These are phyloP conservation scores for Pristiophorus japonicus DNA, from an alignment of 2,113 vertebrate genomes.

Conservation along the genomic window DNA sequence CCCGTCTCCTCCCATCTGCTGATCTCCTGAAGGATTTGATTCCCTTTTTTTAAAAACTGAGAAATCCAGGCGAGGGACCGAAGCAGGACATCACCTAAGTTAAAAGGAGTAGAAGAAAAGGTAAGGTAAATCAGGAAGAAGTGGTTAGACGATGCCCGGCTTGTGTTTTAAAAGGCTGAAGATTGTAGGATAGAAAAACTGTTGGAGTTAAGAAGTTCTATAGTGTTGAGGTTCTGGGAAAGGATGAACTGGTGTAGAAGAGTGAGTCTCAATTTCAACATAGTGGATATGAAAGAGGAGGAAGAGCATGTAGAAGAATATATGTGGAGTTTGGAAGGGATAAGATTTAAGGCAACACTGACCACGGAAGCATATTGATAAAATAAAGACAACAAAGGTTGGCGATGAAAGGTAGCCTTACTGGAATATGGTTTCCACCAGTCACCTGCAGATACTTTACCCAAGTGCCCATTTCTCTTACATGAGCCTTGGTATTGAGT, in stretches of 20 bases:
- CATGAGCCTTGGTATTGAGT: neutral
- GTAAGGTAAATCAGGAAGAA: neutral
- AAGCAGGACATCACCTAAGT: neutral
- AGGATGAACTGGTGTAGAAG: neutral
- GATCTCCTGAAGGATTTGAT: neutral
- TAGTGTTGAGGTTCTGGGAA: neutral
- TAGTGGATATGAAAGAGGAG: neutral
- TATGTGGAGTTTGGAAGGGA: neutral
- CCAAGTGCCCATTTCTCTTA: neutral
- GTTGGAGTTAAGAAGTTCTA: neutral
- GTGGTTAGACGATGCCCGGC: neutral
- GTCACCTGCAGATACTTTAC: neutral
- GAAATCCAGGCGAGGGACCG: neutral
- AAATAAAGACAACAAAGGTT: neutral
- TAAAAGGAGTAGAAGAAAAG: neutral
- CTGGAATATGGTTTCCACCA: neutral
- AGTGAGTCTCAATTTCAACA: neutral
- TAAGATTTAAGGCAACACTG: neutral
- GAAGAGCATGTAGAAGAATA: neutral
- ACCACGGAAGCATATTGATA: neutral
- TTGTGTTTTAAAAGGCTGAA: neutral
- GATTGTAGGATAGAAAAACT: neutral
- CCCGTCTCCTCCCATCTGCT: neutral
- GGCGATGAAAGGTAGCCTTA: neutral
- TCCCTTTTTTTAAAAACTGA: neutral